Conservation (phyloP, 2,113 vertebrate genomes). For the Eulemur rufifrons region DNA sequence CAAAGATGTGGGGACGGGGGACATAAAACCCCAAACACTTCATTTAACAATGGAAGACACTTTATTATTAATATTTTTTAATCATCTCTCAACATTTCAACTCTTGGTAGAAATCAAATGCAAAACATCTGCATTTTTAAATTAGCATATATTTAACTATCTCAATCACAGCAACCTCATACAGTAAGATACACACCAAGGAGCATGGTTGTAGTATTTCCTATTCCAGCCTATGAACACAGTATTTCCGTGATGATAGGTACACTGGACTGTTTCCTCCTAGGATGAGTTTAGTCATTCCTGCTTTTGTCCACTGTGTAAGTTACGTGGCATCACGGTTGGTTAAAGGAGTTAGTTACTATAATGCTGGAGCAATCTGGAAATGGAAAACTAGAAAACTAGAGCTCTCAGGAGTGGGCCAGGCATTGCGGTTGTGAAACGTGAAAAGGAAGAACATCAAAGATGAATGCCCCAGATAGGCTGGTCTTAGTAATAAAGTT, state of each 20-base stretch:
- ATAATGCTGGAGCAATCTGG: conserved; percentile 77
- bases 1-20: neutral
- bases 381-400: conserved; percentile 73
- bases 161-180: conserved; percentile 84
- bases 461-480: conserved; percentile 63
- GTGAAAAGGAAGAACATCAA: conserved; percentile 48
- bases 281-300: conserved; percentile 42
- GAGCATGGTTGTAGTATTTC: conserved; percentile 75
- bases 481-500: conserved; percentile 73
- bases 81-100: conserved; percentile 79
- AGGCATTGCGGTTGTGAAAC: conserved; percentile 69
- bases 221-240: conserved; percentile 75
- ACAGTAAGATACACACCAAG: conserved; percentile 84
- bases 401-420: conserved; percentile 77
- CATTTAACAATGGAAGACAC: conserved; percentile 75
- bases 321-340: conserved; percentile 85
- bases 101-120: conserved; percentile 84
- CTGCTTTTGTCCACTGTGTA: conserved; percentile 73
- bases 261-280: conserved; percentile 72
- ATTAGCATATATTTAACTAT: conserved; percentile 83
- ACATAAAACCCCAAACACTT: conserved; percentile 6
- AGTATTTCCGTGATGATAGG: conserved; percentile 73
- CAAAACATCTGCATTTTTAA: conserved; percentile 85
- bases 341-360: conserved; percentile 65
- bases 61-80: conserved; percentile 80